Evolutionary conservation across 2,888 invertebrate species (phyloP), one percentile per base, ranked within the genome.

Genomic region (Meliscaeva auricollis): DNA sequence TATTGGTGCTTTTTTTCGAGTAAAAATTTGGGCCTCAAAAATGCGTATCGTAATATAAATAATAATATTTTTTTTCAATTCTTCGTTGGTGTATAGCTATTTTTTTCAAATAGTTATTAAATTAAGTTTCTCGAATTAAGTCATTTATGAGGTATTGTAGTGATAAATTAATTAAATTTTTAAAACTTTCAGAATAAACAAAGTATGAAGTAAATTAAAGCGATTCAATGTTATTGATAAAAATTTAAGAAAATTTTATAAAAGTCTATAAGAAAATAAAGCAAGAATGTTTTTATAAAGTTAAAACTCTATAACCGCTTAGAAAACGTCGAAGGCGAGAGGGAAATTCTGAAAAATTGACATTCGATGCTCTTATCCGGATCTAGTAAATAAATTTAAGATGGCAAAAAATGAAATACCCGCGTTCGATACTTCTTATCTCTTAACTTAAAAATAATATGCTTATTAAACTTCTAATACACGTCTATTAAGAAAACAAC

Each of bases 311-410:
- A 15, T 52, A 26, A 15, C 0, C 9, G 4, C 26, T 3, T 8
- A 1, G 1, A 26, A 35, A 56, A 35, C 32, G 15, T 22, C 50
- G 22, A 50, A 50, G 11, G 5, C 62, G 15, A 62, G n/a, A 6
- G 22, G 1, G 22, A n/a, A 38, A 13, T 9, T 20, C n/a, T 17
- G 30, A 66, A 77, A 82, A 82, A 82, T 82, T 82, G 82, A 82
- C 82, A 82, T 82, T 82, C 82, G 82, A 77, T 73, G 60, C n/a
- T 35, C 44, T 44, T 20, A 20, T 60, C 38, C 38, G 46, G 3
- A 35, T 35, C 6, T 30, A 30, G 9, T 41, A 15, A 5, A 30
- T 30, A 32, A n/a, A n/a, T n/a, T n/a, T n/a, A n/a, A n/a, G n/a
- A n/a, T n/a, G n/a, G n/a, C n/a, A n/a, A 54, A 54, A 38, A 6